Evolutionary conservation across 2,888 invertebrate species (phyloP).

Genomic region (Dicranocentrus wangi): DNA sequence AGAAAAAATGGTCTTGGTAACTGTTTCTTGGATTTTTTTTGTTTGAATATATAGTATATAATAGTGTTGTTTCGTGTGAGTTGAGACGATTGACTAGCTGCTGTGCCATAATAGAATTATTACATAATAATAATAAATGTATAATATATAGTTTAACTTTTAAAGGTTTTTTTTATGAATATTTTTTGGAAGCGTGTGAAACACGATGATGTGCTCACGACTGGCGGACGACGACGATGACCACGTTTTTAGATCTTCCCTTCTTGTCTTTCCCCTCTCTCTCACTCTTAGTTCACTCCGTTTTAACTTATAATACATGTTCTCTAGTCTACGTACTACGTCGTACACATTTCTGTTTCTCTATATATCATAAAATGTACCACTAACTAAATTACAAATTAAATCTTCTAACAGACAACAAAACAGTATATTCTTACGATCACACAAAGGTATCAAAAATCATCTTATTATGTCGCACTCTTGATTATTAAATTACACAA

Average conservation of each 20-base stretch:
- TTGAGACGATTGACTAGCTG: slow-evolving; percentile 63
- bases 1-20: slow-evolving; percentile 41
- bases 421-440: slow-evolving; percentile 12
- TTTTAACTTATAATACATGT: too few relatives aligned
- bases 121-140: slow-evolving; percentile 25
- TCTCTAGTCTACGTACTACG: too few relatives aligned
- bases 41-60: slow-evolving; percentile 10
- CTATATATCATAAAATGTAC: too few relatives aligned
- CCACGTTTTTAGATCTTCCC: not conserved
- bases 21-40: slow-evolving; percentile 28
- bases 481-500: slow-evolving; percentile 7
- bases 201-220: slow-evolving; percentile 3
- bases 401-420: not conserved
- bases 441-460: slow-evolving; percentile 49
- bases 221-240: slow-evolving; percentile 4
- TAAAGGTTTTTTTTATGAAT: slow-evolving; percentile 21
- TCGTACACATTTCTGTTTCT: too few relatives aligned
- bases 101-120: slow-evolving; percentile 39
- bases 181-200: slow-evolving; percentile 31
- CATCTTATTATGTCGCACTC: not conserved
- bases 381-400: too few relatives aligned
- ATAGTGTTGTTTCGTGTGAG: slow-evolving; percentile 30
- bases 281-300: too few relatives aligned
- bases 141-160: slow-evolving; percentile 7
- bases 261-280: not conserved